Evolutionary conservation across 1,140 invertebrate genomes (phyloP).

Genomic region (Caenorhabditis latens): DNA sequence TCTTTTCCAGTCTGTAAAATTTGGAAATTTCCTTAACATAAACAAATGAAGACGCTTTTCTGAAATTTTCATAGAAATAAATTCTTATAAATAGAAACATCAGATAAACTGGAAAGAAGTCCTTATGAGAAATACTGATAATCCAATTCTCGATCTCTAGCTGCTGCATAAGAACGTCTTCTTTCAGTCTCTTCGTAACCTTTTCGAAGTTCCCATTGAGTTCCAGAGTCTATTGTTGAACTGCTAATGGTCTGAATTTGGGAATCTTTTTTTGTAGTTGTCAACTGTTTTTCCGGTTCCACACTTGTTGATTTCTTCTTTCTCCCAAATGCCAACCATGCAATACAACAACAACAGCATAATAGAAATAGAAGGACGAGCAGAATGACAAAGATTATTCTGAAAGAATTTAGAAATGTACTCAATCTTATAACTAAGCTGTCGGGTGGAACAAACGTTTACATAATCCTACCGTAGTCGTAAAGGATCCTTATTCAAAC

Average conservation of each 20-base stretch:
- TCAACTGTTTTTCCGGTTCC: not conserved
- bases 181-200: slow-evolving; percentile 30
- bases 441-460: too few species aligned
- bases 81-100: too few species aligned
- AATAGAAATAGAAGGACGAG: slow-evolving; percentile 10
- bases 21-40: too few species aligned
- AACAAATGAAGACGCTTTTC: too few species aligned
- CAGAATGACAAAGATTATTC: slow-evolving; percentile 8
- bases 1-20: too few species aligned
- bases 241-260: slow-evolving; percentile 49
- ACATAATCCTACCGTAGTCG: too few species aligned
- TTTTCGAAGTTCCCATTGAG: slow-evolving; percentile 45
- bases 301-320: slow-evolving; percentile 36
- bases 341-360: slow-evolving; percentile 31
- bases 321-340: not conserved
- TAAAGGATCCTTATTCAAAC: too few species aligned
- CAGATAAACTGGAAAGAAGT: not conserved
- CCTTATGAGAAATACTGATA: slow-evolving; percentile 31
- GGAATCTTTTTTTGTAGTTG: slow-evolving; percentile 23
- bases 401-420: not conserved
- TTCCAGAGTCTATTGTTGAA: slow-evolving; percentile 52
- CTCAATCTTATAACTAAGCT: too few species aligned
- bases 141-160: slow-evolving; percentile 43
- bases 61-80: too few species aligned
- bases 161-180: slow-evolving; percentile 31